A percentile compares a stretch with the other conserved stretches of the same genome.
phyloP scores from a whole-genome alignment of 2,888 invertebrate species.

The Nymphalis polychloros region DNA sequence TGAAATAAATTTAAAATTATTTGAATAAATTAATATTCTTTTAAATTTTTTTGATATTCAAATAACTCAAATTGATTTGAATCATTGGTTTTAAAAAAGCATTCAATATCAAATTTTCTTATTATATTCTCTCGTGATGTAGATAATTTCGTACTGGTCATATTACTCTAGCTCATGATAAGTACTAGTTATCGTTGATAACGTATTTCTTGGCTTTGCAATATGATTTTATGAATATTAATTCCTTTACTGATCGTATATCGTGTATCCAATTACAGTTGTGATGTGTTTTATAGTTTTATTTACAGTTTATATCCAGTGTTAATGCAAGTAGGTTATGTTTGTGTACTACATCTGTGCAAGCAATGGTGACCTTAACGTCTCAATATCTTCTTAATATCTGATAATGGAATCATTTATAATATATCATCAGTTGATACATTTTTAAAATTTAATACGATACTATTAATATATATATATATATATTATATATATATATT shows the following conservation, averaged over 20 bases:
- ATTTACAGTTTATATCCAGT: constrained; percentile 9
- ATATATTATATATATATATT: too few species aligned
- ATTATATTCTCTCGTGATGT: too few species aligned
- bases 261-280: constrained; percentile 13
- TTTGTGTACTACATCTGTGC: constrained; percentile 36
- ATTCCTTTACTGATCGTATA: constrained; percentile 4
- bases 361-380: constrained; percentile 35
- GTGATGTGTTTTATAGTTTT: not conserved
- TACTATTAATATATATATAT: too few species aligned
- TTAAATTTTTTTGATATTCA: too few species aligned
- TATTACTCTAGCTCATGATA: too few species aligned
- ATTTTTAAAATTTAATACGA: constrained; percentile 9
- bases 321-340: constrained; percentile 28
- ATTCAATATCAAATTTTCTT: too few species aligned
- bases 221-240: not conserved
- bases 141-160: too few species aligned
- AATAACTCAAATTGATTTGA: too few species aligned
- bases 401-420: constrained; percentile 10
- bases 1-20: too few species aligned
- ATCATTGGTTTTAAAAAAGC: too few species aligned
- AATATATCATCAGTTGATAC: constrained; percentile 6
- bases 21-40: too few species aligned
- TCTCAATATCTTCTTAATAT: constrained; percentile 3
- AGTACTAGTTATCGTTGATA: not conserved
- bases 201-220: not conserved